A percentile compares a stretch with the other conserved stretches of the same genome.
phyloP scores from a whole-genome alignment of 92 coral and sea anemone genomes.

The Umimayanthus kanabou region DNA sequence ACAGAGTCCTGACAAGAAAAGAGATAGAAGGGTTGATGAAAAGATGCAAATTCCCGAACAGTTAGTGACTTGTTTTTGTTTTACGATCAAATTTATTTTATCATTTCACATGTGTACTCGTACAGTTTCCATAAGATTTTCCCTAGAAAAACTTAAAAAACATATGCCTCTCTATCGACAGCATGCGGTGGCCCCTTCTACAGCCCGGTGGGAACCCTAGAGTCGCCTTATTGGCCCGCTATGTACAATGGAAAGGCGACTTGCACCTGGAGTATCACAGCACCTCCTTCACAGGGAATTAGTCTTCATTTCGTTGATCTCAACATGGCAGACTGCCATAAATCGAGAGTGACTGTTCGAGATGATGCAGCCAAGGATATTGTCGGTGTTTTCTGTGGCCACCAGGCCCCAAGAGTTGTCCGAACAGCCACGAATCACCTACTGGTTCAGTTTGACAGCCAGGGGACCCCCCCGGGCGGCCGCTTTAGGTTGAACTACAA shows the following conservation, averaged over 20 bases:
- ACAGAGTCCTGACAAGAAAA: conserved; percentile 62
- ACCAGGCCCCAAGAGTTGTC: conserved; percentile 55
- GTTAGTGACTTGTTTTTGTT: conserved; percentile 35
- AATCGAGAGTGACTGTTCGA: conserved; percentile 64
- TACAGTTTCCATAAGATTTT: too few relatives aligned
- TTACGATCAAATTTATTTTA: neutral
- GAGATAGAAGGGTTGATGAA: conserved; percentile 64
- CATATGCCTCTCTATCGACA: neutral
- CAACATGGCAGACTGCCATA: conserved; percentile 65
- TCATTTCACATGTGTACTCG: neutral
- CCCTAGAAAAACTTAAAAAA: too few relatives aligned
- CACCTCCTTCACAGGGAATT: conserved; percentile 55
- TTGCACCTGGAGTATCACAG: conserved; percentile 70
- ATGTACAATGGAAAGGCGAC: conserved; percentile 64
- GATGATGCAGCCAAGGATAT: conserved; percentile 45
- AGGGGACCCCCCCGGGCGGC: conserved; percentile 73
- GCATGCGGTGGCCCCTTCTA: conserved; percentile 64
- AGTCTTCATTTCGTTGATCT: conserved; percentile 67
- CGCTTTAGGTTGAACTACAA: conserved; percentile 63
- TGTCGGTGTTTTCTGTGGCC: conserved; percentile 76
- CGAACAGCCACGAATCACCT: conserved; percentile 55
- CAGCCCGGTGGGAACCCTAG: conserved; percentile 62
- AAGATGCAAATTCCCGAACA: conserved; percentile 64
- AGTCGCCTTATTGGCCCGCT: conserved; percentile 82
- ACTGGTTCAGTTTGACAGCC: conserved; percentile 68